Base-by-base conservation (phyloP, 2,888 invertebrate genomes). In the Heteromyza rotundicornis region DNA sequence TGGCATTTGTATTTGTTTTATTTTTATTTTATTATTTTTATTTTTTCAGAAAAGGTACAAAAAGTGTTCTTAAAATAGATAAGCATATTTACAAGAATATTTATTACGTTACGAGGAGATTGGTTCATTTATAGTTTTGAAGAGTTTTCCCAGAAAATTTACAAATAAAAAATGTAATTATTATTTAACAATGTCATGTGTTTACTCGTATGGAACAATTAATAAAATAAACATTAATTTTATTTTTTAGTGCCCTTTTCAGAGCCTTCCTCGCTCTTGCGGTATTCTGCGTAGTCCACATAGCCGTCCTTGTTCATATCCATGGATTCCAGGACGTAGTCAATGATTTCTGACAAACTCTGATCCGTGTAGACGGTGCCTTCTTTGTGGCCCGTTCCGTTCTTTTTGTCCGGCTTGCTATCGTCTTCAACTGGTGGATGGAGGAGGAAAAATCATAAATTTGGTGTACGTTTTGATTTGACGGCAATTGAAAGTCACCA, bases 241-340 rank as follows among this genome's bases (percentile, higher is more conserved):
- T 40, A 23, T 35, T 57, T 56, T 58, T 24, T 44, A 52, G 64
- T 61, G 24, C 68, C 56, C 53, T n/a, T 24, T 23, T 23, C 51
- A 24, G 23, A 12, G 12, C 20, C 49, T 16, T 14, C 66, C 60
- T 77, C 77, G 47, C 74, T 74, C 60, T 75, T 72, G 10, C 78
- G 84, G 71, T 86, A 90, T 76, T 90, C 90, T 2, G 84, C 70
- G 74, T 89, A 90, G 67, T 87, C 90, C 35, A 94, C 86, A 73
- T 84, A 92, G 0, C 94, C 94, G 73, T 94, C 94, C 22, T 86
- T 84, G 75, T 94, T 89, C 23, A 85, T 75, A 75, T 94, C 94
- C 62, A 90, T 87, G 60, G 86, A 84, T 16, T 83, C 84, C 23
- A 94, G 78, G 1, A 91, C 89, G 10, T 87, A 85, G 71, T 92